Percentiles rank a stretch among this genome's conserved stretches.
phyloP scores from a whole-genome alignment of 2,888 invertebrate genomes.

The Parthenolecanium corni region DNA sequence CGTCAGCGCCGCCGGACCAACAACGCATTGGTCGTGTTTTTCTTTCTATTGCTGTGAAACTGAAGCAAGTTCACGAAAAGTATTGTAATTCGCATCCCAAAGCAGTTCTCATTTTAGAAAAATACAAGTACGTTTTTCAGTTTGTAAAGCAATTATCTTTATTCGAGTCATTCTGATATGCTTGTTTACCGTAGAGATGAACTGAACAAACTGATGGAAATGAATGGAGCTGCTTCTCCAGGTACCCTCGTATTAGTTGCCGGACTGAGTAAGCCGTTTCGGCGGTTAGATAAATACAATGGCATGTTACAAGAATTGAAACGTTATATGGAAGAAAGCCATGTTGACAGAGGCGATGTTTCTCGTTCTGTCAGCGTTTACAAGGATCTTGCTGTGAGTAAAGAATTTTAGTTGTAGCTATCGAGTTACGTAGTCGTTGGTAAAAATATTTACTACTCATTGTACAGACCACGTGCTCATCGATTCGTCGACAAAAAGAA shows the following conservation, averaged over 20 bases:
- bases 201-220: slow-evolving; percentile 76
- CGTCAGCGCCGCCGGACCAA: slow-evolving; percentile 55
- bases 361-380: slow-evolving; percentile 90
- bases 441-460: background rate
- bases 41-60: slow-evolving; percentile 65
- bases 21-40: slow-evolving; percentile 87
- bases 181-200: slow-evolving; percentile 51
- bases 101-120: slow-evolving; percentile 85
- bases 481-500: slow-evolving; percentile 84
- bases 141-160: background rate
- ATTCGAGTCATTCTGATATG: no score
- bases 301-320: slow-evolving; percentile 89
- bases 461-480: slow-evolving; percentile 68
- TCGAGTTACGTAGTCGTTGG: slow-evolving; percentile 3
- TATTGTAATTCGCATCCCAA: slow-evolving; percentile 91
- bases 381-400: slow-evolving; percentile 80
- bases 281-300: slow-evolving; percentile 88
- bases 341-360: slow-evolving; percentile 91
- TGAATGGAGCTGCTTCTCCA: slow-evolving; percentile 69
- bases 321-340: slow-evolving; percentile 87
- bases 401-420: background rate
- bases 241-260: slow-evolving; percentile 83
- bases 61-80: slow-evolving; percentile 70
- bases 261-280: slow-evolving; percentile 87
- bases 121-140: slow-evolving; percentile 76